These are phyloP conservation scores for Harpalus rubripes DNA, from an alignment of 2,888 invertebrate species.

Conservation along the genomic window DNA sequence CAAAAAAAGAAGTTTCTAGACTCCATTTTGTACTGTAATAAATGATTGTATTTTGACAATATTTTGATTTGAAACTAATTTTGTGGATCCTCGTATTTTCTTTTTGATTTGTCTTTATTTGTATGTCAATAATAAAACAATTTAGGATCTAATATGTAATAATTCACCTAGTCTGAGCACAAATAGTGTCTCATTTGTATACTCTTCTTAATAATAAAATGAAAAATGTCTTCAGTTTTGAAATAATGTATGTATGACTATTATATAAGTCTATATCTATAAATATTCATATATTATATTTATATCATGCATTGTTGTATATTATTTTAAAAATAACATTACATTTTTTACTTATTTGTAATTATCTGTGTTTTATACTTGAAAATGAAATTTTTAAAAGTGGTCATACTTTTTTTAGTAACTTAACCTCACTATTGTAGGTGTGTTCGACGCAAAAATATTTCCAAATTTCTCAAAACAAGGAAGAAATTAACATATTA, in stretches of 20 bases:
- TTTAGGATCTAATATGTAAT: constrained; percentile 35
- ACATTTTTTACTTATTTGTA: constrained; percentile 67
- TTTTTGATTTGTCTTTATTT: constrained; percentile 34
- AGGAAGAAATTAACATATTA: not conserved
- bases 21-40: too few relatives aligned
- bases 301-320: constrained; percentile 66
- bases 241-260: constrained; percentile 64
- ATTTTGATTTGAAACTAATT: not conserved
- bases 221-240: constrained; percentile 53
- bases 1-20: too few relatives aligned
- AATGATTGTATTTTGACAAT: not conserved
- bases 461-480: not conserved
- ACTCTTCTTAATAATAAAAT: constrained; percentile 56
- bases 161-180: constrained; percentile 54
- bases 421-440: constrained; percentile 8
- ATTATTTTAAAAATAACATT: constrained; percentile 67
- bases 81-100: constrained; percentile 2
- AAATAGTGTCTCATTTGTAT: constrained; percentile 51
- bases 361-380: constrained; percentile 61
- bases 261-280: constrained; percentile 63
- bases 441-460: not conserved
- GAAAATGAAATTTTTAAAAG: constrained; percentile 50
- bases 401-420: not conserved
- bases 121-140: constrained; percentile 32
- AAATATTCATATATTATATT: constrained; percentile 63